Conservation (phyloP, 2,113 vertebrate genomes). For the Crotalus viridis region DNA sequence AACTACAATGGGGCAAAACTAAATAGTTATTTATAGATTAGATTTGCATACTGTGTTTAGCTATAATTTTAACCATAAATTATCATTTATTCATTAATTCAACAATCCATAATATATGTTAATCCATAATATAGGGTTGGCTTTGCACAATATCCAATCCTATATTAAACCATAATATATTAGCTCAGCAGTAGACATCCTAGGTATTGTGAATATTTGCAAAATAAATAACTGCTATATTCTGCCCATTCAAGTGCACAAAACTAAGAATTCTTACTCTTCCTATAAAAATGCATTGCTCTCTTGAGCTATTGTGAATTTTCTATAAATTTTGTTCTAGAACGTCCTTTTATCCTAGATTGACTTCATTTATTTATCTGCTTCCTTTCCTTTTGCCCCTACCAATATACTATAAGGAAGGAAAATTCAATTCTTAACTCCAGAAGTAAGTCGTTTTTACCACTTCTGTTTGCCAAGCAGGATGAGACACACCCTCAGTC, state of each 20-base stretch:
- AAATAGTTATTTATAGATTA: neutral
- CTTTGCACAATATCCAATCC: neutral
- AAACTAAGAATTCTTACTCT: neutral
- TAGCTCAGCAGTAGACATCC: neutral
- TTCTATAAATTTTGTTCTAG: slow-evolving; percentile 49
- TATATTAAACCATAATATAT: neutral
- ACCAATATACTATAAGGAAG: slow-evolving; percentile 1
- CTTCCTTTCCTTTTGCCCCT: slow-evolving; percentile 26
- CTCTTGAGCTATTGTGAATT: slow-evolving; percentile 33
- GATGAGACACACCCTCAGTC: slow-evolving; percentile 45
- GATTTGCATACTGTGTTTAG: neutral
- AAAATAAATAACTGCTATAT: neutral
- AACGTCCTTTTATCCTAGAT: slow-evolving; percentile 35
- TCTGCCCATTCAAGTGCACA: neutral
- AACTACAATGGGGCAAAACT: neutral
- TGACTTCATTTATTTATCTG: slow-evolving; percentile 33
- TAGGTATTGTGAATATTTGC: neutral
- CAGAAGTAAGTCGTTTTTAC: neutral
- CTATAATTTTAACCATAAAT: neutral
- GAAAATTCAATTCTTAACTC: slow-evolving; percentile 23
- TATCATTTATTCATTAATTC: neutral
- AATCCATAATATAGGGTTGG: neutral
- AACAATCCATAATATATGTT: neutral
- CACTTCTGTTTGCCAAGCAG: slow-evolving; percentile 39
- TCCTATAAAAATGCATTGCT: neutral